Evolutionary conservation across 2,113 vertebrate genomes (phyloP), one percentile per base, ranked within the genome.

Genomic region (Scomber colias): DNA sequence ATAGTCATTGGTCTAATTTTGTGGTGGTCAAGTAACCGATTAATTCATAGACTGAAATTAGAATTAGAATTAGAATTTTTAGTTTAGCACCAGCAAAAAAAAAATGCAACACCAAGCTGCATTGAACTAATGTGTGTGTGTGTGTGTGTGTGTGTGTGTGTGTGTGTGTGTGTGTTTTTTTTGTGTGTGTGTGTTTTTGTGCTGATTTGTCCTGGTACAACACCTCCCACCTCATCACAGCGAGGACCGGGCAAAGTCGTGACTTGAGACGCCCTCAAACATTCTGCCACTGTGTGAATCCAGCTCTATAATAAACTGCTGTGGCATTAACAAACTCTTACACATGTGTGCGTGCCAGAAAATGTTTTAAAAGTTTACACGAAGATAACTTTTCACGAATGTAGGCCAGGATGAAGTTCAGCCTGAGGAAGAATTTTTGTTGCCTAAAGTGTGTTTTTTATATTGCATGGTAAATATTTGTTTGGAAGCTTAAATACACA

Each of bases 231-330:
- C 50, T 45, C 69, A 21, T 63, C 86, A 78, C 72, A 61, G 83
- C 63, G 16, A 70, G 86, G 64, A 81, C 64, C 73, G 64, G 57
- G 73, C 82, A 24, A 57, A 91, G 90, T 91, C 84, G 85, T 93
- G 90, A 89, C 90, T 93, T 84, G 71, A 66, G 77, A 87, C 89
- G 51, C 90, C 91, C 80, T 86, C 90, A 76, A 44, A 85, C 92
- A 90, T 86, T 93, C 91, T 93, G 92, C 65, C 84, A 3, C 31
- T 11, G 84, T 89, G 90, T 81, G 76, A 88, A 82, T 79, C 19
- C 79, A 71, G 60, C 63, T 68, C 85, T 80, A 63, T 70, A 84
- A 88, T 85, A 89, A 86, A 87, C 71, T 55, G 67, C 35, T 66
- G 77, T 69, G 64, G 67, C 75, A 70, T 78, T 71, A 80, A 67